Evolutionary conservation across 2,888 invertebrate genomes (phyloP).

Genomic region (Troilus luridus): DNA sequence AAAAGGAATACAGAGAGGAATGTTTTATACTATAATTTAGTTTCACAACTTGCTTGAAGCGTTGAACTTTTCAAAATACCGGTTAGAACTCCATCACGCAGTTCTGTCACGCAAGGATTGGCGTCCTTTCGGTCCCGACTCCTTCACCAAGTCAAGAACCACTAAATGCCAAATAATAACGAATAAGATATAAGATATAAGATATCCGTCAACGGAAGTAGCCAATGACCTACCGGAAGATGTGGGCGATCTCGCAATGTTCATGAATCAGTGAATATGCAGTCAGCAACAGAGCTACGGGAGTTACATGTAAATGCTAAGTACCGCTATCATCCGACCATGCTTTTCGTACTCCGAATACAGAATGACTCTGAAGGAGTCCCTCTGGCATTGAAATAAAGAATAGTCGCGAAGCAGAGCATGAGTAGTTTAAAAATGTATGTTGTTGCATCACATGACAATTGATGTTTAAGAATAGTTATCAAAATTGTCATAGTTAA

Average conservation of each 20-base stretch:
- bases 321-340: constrained; percentile 42
- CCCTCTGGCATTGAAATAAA: background rate
- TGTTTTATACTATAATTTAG: background rate
- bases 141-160: background rate
- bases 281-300: constrained; percentile 18
- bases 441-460: too few relatives aligned
- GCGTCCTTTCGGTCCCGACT: background rate
- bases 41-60: background rate
- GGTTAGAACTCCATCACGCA: background rate
- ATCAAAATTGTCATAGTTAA: background rate
- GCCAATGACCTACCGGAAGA: background rate
- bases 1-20: background rate
- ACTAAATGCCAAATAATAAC: background rate
- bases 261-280: constrained; percentile 20
- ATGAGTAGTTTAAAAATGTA: too few relatives aligned
- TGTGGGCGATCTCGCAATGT: background rate
- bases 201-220: background rate
- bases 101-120: background rate
- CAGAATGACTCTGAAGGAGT: background rate
- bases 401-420: background rate
- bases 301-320: constrained; percentile 17
- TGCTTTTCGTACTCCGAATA: constrained; percentile 32
- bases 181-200: background rate
- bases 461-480: too few relatives aligned
- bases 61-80: background rate